Conservation (phyloP, 2,797 vertebrate genomes). For the Danionella dracula region DNA sequence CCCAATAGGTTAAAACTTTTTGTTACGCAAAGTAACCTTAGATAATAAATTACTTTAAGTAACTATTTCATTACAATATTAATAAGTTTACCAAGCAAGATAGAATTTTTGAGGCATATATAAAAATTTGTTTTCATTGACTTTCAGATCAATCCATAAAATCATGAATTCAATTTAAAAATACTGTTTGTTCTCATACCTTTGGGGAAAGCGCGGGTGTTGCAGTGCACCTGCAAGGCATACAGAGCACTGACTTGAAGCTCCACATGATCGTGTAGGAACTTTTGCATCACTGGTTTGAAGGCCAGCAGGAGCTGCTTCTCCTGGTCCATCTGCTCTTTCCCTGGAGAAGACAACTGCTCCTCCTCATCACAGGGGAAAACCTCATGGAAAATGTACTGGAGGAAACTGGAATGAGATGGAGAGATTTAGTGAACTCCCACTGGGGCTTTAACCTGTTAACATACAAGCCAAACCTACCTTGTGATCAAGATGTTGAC, state of each 20-base stretch:
- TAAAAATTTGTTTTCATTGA: too few relatives aligned
- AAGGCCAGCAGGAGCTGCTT: constrained; percentile 94
- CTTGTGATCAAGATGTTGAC: constrained; percentile 99
- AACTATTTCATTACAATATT: too few relatives aligned
- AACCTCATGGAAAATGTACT: constrained; percentile 93
- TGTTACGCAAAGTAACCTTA: too few relatives aligned
- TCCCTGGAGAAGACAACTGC: constrained; percentile 84
- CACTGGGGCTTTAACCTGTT: not conserved
- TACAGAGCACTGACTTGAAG: constrained; percentile 96
- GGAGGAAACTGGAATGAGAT: constrained; percentile 80
- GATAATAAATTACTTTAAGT: too few relatives aligned
- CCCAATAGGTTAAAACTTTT: too few relatives aligned
- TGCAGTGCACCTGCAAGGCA: constrained; percentile 96
- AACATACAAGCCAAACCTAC: constrained; percentile 53
- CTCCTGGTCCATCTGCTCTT: constrained; percentile 93
- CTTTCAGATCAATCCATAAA: too few relatives aligned
- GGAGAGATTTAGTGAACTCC: not conserved
- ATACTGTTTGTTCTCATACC: constrained; percentile 67
- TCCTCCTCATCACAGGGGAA: constrained; percentile 80
- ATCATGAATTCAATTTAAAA: too few relatives aligned
- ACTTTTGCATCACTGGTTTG: constrained; percentile 98
- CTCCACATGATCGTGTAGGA: constrained; percentile 93
- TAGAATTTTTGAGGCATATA: too few relatives aligned
- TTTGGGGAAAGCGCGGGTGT: constrained; percentile 88
- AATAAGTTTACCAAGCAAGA: too few relatives aligned